Conservation (phyloP, 2,113 vertebrate species). For the Phodopus roborovskii region DNA sequence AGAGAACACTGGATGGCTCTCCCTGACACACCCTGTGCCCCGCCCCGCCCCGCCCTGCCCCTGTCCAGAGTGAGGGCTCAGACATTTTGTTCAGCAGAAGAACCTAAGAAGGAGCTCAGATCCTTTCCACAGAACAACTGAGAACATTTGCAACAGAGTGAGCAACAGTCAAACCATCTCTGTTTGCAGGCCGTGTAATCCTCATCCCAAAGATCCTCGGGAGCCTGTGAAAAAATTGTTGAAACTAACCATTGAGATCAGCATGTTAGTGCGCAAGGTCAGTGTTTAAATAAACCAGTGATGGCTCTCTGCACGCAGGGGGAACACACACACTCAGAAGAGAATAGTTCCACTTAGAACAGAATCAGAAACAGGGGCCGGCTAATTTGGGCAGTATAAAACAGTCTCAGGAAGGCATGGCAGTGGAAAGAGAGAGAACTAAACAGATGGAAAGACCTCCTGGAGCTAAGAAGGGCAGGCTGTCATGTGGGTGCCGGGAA, state of each 20-base stretch:
- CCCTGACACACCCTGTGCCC: not conserved
- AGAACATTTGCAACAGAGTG: not conserved
- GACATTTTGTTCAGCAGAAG: not conserved
- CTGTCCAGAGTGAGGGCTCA: not conserved
- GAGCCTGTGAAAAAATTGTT: not conserved
- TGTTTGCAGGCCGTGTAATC: not conserved
- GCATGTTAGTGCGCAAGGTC: not conserved
- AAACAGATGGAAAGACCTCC: not conserved
- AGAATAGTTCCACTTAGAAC: not conserved
- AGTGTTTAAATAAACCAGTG: constrained; percentile 12
- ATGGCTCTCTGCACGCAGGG: not conserved
- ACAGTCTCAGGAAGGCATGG: not conserved
- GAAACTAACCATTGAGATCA: not conserved
- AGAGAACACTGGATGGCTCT: not conserved
- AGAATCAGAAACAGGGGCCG: not conserved
- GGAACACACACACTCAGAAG: not conserved
- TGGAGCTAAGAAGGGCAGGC: not conserved
- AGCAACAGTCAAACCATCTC: not conserved
- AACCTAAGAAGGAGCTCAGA: not conserved
- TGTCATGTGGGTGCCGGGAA: not conserved
- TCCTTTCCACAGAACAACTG: not conserved
- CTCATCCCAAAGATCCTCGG: constrained; percentile 9
- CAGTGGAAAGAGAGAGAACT: not conserved
- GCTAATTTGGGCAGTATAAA: not conserved
- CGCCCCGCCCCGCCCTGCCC: not conserved